Percentiles rank a stretch among this genome's conserved stretches.
These are phyloP conservation scores for Augochlora pura DNA, from an alignment of 1,140 invertebrate species.

Conservation along the genomic window DNA sequence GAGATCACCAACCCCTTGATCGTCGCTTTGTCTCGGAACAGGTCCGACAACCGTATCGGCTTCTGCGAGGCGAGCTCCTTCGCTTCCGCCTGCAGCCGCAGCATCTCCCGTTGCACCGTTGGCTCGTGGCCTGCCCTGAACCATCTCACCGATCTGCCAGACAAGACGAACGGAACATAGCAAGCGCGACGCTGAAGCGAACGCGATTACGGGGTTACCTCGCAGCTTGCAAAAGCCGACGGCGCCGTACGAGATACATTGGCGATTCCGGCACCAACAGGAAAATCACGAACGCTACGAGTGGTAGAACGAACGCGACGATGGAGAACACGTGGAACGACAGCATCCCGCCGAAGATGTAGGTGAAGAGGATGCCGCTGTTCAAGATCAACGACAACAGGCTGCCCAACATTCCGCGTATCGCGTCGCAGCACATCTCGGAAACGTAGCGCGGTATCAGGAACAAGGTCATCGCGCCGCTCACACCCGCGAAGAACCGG, in stretches of 20 bases:
- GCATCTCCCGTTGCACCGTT: constrained; percentile 65
- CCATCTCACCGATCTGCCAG: constrained; percentile 78
- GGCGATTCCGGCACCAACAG: constrained; percentile 84
- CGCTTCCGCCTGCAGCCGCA: constrained; percentile 62
- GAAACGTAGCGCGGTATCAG: constrained; percentile 82
- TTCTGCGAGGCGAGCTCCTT: constrained; percentile 57
- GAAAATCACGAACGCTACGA: constrained; percentile 78
- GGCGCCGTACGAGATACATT: constrained; percentile 73
- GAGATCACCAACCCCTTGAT: constrained; percentile 77
- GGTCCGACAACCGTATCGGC: constrained; percentile 58
- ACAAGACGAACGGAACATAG: not conserved
- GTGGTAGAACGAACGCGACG: constrained; percentile 73
- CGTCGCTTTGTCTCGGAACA: constrained; percentile 71
- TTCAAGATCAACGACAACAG: constrained; percentile 80
- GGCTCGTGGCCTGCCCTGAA: constrained; percentile 79
- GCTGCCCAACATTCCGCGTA: constrained; percentile 82
- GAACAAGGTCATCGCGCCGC: constrained; percentile 78
- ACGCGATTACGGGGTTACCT: constrained; percentile 64
- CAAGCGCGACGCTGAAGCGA: not conserved
- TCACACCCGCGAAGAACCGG: constrained; percentile 77
- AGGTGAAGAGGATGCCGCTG: constrained; percentile 82
- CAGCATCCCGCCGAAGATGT: constrained; percentile 80
- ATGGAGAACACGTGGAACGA: constrained; percentile 79
- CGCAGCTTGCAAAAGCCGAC: constrained; percentile 68
- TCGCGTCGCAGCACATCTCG: constrained; percentile 81